Base-by-base conservation (phyloP, 2,113 vertebrate species). In the Planiliza haematocheilus region DNA sequence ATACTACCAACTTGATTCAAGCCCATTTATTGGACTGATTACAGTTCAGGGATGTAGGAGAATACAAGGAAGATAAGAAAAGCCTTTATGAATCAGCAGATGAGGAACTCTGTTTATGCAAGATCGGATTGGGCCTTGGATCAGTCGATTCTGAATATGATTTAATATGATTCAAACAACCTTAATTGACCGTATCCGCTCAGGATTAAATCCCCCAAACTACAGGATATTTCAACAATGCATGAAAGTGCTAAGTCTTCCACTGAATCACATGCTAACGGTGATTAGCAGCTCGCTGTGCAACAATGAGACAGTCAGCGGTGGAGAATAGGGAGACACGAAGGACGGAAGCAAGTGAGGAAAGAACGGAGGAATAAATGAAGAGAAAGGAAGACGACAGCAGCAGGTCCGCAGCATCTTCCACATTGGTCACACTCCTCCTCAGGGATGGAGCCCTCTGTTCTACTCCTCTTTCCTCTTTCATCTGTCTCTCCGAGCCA, bases 401-500 rank as follows among this genome's bases (percentile, higher is more conserved):
- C 56, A 79, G 53, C 10, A 39, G 60, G 17, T 76, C 46, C 17
- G 50, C 14, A 56, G 61, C 34, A 39, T 62, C 41, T 56, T 34
- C 64, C 11, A 70, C 69, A 53, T 36, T 52, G 59, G 51, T 50
- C 62, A 20, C 45, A 64, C 65, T 60, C 42, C 10, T 78, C 70
- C 75, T 66, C 14, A 53, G 75, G 73, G 70, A 74, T 30, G 58
- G 50, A 81, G 68, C 74, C 24, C 59, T 67, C 48, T 59, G 53
- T 63, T 69, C 52, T n/a, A 50, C 53, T 68, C 50, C 24, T 56
- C 50, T 59, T 24, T 56, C 50, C 62, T 62, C 41, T 56, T 63
- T 79, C 49, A 76, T 85, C 70, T 60, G 69, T 86, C 70, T 79
- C 69, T 71, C 52, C 10, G 21, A 67, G 85, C 75, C 14, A 12